Evolutionary conservation across 2,888 invertebrate species (phyloP).

Genomic region (Thecocarcelia acutangulata): DNA sequence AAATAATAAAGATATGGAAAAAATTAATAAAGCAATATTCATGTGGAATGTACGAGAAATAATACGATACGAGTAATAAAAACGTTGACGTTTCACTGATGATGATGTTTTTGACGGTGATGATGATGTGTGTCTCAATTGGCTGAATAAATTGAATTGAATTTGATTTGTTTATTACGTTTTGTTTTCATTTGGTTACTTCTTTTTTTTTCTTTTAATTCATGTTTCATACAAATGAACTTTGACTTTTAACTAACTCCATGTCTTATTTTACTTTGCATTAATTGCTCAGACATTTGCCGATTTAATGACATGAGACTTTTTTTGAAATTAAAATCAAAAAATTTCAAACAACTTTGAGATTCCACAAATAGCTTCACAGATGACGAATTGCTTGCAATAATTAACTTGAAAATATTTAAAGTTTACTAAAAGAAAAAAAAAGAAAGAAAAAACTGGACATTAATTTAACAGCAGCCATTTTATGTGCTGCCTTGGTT

Average conservation of each 20-base stretch:
- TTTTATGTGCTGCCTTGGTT: slow-evolving; percentile 18
- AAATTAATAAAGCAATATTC: slow-evolving; percentile 35
- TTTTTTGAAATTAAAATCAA: background rate
- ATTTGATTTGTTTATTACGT: slow-evolving; percentile 50
- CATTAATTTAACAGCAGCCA: background rate
- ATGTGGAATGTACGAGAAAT: slow-evolving; percentile 16
- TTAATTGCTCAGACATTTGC: slow-evolving; percentile 9
- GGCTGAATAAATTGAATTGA: slow-evolving; percentile 59
- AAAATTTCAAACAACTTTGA: background rate
- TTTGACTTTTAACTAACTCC: slow-evolving; percentile 53
- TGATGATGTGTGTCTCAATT: slow-evolving; percentile 54
- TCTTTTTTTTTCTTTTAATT: slow-evolving; percentile 28
- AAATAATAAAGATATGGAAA: slow-evolving; percentile 9
- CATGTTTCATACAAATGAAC: slow-evolving; percentile 48
- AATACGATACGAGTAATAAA: slow-evolving; percentile 11
- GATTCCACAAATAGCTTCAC: too few relatives aligned
- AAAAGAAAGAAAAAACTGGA: background rate
- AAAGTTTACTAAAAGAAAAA: background rate
- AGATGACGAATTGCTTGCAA: slow-evolving; percentile 37
- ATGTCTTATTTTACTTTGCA: background rate
- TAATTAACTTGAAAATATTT: slow-evolving; percentile 38
- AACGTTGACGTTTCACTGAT: slow-evolving; percentile 34
- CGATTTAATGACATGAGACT: background rate
- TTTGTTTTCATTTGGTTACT: slow-evolving; percentile 37
- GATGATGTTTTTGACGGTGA: slow-evolving; percentile 6